Percentiles rank a stretch among this genome's conserved stretches.
phyloP scores from a whole-genome alignment of 1,140 invertebrate genomes.

The Aphis gossypii region DNA sequence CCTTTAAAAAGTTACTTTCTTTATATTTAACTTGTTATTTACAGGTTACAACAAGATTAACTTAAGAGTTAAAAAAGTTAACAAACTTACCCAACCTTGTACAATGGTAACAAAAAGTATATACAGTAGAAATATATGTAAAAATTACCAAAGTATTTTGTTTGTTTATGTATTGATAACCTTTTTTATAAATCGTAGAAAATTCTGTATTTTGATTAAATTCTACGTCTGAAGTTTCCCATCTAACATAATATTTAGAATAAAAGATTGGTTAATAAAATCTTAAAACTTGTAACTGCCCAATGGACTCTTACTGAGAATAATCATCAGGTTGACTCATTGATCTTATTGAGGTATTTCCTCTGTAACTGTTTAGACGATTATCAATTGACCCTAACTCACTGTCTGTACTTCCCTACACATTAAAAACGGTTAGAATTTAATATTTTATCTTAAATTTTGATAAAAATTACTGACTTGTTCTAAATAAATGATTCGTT shows the following conservation, averaged over 20 bases:
- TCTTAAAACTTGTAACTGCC: background rate
- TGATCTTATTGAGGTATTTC: background rate
- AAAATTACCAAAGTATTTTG: background rate
- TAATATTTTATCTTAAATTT: background rate
- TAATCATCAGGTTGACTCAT: slow-evolving; percentile 22
- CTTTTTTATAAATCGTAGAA: background rate
- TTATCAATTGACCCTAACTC: background rate
- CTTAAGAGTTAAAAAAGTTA: background rate
- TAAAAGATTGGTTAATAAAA: background rate
- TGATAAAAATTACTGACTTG: slow-evolving; percentile 36
- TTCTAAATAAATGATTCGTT: slow-evolving; percentile 18
- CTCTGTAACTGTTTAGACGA: background rate
- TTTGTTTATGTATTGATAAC: slow-evolving; percentile 9
- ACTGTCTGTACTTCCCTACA: background rate
- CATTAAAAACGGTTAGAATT: background rate
- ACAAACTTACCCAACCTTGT: background rate
- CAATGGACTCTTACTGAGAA: slow-evolving; percentile 13
- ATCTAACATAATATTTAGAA: background rate
- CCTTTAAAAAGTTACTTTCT: background rate
- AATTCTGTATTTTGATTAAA: background rate
- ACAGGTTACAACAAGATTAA: background rate
- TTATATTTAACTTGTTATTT: background rate
- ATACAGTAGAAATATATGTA: background rate
- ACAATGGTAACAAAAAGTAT: background rate
- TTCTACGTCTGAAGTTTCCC: slow-evolving; percentile 41